Conservation (phyloP, 2,797 vertebrate genomes). For the Artibeus jamaicensis region DNA sequence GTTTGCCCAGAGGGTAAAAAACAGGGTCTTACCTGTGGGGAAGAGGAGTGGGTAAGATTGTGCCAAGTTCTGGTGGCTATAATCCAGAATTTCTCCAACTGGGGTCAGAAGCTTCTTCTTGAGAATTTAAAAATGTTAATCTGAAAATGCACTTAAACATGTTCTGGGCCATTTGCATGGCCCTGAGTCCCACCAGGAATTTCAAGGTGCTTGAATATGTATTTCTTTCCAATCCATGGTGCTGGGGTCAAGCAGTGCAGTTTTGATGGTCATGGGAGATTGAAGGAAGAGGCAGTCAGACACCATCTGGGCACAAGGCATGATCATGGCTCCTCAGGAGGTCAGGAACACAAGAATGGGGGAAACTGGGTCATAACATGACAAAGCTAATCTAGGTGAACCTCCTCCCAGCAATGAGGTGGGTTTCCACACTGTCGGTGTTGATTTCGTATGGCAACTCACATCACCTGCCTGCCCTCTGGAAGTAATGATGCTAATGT, state of each 20-base stretch:
- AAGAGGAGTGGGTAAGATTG: neutral
- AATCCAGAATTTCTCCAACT: neutral
- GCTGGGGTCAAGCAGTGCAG: neutral
- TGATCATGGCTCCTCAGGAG: accelerated
- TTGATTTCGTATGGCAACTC: accelerated
- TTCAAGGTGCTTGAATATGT: neutral
- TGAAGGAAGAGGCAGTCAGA: neutral
- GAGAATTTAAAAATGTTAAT: neutral
- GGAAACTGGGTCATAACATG: neutral
- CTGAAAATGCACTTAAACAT: neutral
- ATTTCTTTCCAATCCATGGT: neutral
- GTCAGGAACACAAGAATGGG: neutral
- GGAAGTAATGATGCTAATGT: accelerated
- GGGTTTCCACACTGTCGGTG: accelerated
- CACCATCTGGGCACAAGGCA: accelerated
- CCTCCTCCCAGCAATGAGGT: neutral
- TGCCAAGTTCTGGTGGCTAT: neutral
- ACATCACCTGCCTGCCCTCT: neutral
- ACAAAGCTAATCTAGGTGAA: neutral
- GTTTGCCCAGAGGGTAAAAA: neutral
- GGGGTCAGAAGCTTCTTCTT: neutral
- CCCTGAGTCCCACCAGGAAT: neutral
- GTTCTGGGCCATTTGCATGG: neutral
- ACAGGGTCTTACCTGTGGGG: accelerated
- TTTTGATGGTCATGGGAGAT: neutral